phyloP scores from a whole-genome alignment of 2,113 vertebrate genomes.

The Maccullochella peelii region DNA sequence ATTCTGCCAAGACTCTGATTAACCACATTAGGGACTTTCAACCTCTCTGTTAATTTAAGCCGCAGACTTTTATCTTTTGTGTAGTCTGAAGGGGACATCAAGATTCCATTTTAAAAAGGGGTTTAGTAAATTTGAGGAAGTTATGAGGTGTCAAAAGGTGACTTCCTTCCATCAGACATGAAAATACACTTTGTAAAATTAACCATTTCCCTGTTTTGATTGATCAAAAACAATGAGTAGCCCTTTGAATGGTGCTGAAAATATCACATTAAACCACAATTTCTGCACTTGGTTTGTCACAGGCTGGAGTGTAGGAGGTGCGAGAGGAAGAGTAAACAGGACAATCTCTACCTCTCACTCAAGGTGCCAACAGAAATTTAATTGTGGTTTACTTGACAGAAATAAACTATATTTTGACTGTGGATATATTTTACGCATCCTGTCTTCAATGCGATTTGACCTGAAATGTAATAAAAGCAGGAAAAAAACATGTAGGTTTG shows the following conservation, averaged over 20 bases:
- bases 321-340: conserved; percentile 12
- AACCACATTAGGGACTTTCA: conserved; percentile 15
- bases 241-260: conserved; percentile 18
- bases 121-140: conserved; percentile 35
- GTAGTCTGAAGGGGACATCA: background rate
- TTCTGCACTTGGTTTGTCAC: conserved; percentile 34
- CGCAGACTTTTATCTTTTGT: background rate
- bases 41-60: background rate
- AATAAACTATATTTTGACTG: background rate
- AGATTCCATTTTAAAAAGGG: background rate
- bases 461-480: background rate
- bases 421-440: background rate
- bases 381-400: background rate
- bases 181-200: background rate
- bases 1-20: background rate
- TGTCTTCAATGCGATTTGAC: background rate
- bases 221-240: background rate
- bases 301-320: conserved; percentile 22
- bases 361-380: background rate
- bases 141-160: background rate
- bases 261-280: conserved; percentile 36
- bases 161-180: conserved; percentile 17
- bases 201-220: conserved; percentile 39
- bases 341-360: background rate
- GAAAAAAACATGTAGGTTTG: background rate